A percentile compares a stretch with the other conserved stretches of the same genome.
Conservation (phyloP, 1,140 invertebrate species). For the Babylonia areolata region DNA sequence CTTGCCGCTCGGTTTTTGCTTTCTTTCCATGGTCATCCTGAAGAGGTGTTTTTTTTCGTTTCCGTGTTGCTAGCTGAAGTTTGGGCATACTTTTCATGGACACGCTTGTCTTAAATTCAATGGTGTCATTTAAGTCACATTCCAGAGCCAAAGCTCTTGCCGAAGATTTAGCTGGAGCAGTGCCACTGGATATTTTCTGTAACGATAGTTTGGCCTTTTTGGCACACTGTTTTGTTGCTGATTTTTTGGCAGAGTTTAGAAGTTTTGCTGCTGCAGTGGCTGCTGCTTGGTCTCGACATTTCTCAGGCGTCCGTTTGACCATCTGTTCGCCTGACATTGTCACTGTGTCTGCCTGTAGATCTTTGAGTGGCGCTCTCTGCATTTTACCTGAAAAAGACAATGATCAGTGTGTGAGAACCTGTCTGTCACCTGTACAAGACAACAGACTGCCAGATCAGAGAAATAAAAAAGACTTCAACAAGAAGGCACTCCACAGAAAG, state of each 20-base stretch:
- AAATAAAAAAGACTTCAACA: no score
- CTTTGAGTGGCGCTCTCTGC: slow-evolving; percentile 19
- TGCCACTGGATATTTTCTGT: background rate
- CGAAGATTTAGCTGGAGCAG: background rate
- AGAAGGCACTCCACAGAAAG: no score
- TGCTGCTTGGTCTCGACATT: no score
- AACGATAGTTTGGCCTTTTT: slow-evolving; percentile 16
- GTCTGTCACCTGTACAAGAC: no score
- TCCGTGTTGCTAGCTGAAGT: background rate
- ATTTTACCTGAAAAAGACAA: background rate
- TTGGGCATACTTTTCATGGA: background rate
- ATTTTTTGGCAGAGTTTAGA: slow-evolving; percentile 20
- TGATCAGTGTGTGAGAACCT: no score
- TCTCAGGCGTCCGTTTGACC: slow-evolving; percentile 18
- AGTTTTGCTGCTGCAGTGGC: slow-evolving; percentile 15
- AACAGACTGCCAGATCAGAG: no score
- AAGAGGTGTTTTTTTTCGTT: background rate
- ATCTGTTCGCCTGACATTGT: no score
- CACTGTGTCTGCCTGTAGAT: background rate
- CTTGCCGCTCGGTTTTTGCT: background rate
- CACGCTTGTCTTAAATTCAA: background rate
- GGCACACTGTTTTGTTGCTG: background rate
- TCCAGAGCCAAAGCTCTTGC: slow-evolving; percentile 4
- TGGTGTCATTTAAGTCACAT: slow-evolving; percentile 16
- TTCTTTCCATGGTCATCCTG: background rate